Evolutionary conservation across 2,113 vertebrate species (phyloP), one percentile per base, ranked within the genome.

Genomic region (Bos taurus): DNA sequence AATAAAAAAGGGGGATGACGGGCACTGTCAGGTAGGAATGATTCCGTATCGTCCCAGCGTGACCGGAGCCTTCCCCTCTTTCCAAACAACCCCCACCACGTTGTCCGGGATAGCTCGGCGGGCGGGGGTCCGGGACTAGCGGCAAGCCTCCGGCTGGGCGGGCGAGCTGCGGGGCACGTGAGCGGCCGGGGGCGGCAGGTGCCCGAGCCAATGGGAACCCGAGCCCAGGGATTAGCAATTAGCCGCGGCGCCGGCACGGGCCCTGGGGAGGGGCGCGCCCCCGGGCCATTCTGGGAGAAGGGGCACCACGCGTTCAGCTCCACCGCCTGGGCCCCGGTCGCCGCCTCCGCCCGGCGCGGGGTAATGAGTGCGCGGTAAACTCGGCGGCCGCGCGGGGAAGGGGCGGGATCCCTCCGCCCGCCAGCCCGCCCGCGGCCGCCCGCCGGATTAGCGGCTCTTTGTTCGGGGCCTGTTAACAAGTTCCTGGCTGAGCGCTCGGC

Each of bases 401-500:
- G 97, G 97, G 97, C 97, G 97, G 97, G 95, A 89, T 92, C 87
- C 96, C 95, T 91, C 98, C 96, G 92, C 97, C 97, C 87, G 94
- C 97, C 86, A 43, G 96, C 97, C 97, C 96, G 95, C 97, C 97
- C 88, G 96, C 80, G 21, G 97, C 96, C 97, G 96, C 97, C 97
- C 81, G 97, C 98, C 28, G 96, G 97, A 97, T 98, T 98, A 98
- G 71, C 93, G 59, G 97, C 94, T 95, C 96, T 98, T 98, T 98
- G 96, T 97, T 94, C 91, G 13, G 96, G 78, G 90, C 94, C 96
- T 98, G 97, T 97, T 98, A 96, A 97, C 98, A 95, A 98, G 98
- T 98, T 96, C 97, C 98, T 78, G 97, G 94, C 95, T 97, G 97
- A 98, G 97, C 92, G 98, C 97, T 97, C 82, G 96, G 96, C 97